phyloP scores from a whole-genome alignment of 2,888 invertebrate genomes.

The Endomychus coccineus region DNA sequence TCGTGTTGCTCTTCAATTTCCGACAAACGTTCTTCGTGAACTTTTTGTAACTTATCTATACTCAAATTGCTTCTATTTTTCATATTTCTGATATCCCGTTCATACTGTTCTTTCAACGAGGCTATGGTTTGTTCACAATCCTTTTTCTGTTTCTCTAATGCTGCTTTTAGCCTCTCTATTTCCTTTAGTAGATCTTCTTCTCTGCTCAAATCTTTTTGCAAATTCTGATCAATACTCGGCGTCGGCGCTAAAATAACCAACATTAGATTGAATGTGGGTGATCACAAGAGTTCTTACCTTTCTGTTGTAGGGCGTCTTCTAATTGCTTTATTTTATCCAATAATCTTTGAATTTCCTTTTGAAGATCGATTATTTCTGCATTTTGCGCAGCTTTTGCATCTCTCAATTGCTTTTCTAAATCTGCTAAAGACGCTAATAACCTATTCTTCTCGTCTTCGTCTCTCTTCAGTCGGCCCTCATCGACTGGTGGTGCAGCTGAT shows the following conservation, averaged over 20 bases:
- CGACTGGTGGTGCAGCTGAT: slow-evolving; percentile 1
- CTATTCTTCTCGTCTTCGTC: slow-evolving; percentile 11
- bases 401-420: slow-evolving; percentile 13
- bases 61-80: slow-evolving; percentile 50
- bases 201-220: no score
- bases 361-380: no score
- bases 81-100: slow-evolving; percentile 48
- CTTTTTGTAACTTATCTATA: slow-evolving; percentile 49
- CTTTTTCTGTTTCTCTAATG: slow-evolving; percentile 29
- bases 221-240: no score
- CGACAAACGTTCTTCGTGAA: slow-evolving; percentile 48
- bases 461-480: slow-evolving; percentile 9
- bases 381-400: not conserved
- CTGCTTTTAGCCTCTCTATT: slow-evolving; percentile 20
- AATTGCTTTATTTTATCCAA: no score
- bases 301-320: no score
- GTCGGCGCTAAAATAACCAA: no score
- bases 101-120: slow-evolving; percentile 48
- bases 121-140: slow-evolving; percentile 33
- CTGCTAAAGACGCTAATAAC: slow-evolving; percentile 8
- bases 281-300: no score
- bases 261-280: no score
- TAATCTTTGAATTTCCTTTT: no score
- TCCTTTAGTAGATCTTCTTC: slow-evolving; percentile 19
- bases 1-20: slow-evolving; percentile 47